Evolutionary conservation across 1,140 invertebrate genomes (phyloP).

Genomic region (Diachasma alloeum): DNA sequence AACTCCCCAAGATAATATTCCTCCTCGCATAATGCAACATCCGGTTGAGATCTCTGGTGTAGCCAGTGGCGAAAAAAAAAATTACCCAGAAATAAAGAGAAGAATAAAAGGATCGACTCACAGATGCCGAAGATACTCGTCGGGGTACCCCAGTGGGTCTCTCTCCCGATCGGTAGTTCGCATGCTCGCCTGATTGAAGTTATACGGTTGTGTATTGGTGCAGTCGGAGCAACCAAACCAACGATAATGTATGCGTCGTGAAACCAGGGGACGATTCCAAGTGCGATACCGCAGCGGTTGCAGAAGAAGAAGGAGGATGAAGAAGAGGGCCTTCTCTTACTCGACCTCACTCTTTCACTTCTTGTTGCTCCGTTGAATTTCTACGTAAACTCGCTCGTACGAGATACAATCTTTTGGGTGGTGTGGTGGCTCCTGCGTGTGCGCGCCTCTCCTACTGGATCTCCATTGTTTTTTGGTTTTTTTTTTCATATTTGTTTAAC

Average conservation of each 20-base stretch:
- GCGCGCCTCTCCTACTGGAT: neutral
- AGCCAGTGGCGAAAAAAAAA: neutral
- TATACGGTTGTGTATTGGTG: slow-evolving; percentile 15
- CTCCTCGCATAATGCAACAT: neutral
- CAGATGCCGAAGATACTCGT: slow-evolving; percentile 35
- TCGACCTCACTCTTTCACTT: slow-evolving; percentile 10
- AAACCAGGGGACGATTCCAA: slow-evolving; percentile 60
- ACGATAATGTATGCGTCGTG: slow-evolving; percentile 58
- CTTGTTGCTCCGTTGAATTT: slow-evolving; percentile 46
- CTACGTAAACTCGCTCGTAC: slow-evolving; percentile 60
- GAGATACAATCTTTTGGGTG: slow-evolving; percentile 51
- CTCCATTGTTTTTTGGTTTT: neutral
- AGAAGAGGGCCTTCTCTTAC: slow-evolving; percentile 22
- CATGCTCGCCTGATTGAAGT: slow-evolving; percentile 34
- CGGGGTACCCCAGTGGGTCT: slow-evolving; percentile 4
- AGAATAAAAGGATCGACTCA: neutral
- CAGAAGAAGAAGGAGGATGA: slow-evolving; percentile 32
- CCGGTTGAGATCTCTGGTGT: neutral
- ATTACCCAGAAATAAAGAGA: slow-evolving; percentile 18
- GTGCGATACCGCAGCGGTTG: slow-evolving; percentile 59
- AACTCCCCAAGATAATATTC: neutral
- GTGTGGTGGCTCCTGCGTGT: slow-evolving; percentile 12
- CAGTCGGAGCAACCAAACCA: neutral
- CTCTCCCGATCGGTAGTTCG: slow-evolving; percentile 15
- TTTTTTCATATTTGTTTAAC: slow-evolving; percentile 1